phyloP scores from a whole-genome alignment of 2,113 vertebrate species.

The Orientallactaga bullata region DNA sequence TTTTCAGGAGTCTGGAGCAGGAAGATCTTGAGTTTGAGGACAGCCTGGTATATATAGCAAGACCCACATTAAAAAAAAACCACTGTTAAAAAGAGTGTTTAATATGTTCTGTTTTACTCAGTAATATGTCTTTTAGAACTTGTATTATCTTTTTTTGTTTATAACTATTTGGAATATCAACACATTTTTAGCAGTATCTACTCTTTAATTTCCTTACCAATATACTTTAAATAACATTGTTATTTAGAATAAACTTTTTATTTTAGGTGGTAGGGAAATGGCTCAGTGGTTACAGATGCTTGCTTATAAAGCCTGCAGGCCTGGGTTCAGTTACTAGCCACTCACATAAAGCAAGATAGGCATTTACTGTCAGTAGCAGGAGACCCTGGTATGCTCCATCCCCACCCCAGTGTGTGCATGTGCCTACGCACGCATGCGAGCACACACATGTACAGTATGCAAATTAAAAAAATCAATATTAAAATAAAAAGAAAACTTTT shows the following conservation, averaged over 20 bases:
- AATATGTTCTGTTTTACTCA: background rate
- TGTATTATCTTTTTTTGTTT: slow-evolving; percentile 8
- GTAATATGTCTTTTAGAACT: slow-evolving; percentile 25
- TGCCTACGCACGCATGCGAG: no score
- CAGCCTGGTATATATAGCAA: background rate
- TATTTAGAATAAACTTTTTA: slow-evolving; percentile 39
- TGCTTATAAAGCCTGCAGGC: no score
- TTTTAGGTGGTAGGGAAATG: background rate
- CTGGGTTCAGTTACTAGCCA: no score
- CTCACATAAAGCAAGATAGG: no score
- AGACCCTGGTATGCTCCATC: no score
- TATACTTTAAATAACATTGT: background rate
- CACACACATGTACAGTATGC: no score
- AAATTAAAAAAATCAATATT: no score
- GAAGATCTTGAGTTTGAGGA: background rate
- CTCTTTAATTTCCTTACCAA: background rate
- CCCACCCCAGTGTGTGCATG: no score
- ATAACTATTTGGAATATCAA: slow-evolving; percentile 26
- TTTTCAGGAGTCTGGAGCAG: background rate
- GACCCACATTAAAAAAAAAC: background rate
- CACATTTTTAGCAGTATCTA: background rate
- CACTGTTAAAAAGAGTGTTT: background rate
- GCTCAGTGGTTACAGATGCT: no score
- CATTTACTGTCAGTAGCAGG: no score
- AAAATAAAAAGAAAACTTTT: background rate